These are phyloP conservation scores for Hirtodrosophila cameraria DNA, from an alignment of 2,888 invertebrate genomes.

Conservation along the genomic window DNA sequence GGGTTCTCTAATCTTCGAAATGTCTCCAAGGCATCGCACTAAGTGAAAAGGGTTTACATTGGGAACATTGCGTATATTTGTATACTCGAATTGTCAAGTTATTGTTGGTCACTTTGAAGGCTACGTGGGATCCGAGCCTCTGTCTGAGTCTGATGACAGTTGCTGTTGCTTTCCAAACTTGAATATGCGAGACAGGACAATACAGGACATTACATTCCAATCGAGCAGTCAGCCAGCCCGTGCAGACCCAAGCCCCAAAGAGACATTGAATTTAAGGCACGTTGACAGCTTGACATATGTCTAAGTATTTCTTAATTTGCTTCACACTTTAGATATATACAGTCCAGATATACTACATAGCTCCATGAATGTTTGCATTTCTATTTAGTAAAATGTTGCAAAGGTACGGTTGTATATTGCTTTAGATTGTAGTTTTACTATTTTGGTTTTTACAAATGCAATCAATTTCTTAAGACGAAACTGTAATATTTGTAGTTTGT, in stretches of 20 bases:
- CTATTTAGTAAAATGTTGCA: no score
- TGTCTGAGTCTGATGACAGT: conserved; percentile 11
- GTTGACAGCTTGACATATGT: conserved; percentile 65
- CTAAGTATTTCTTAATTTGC: conserved; percentile 35
- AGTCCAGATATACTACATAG: no score
- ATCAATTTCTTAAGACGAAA: no score
- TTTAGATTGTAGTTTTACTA: no score
- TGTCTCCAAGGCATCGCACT: conserved; percentile 29
- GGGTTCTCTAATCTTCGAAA: conserved; percentile 37
- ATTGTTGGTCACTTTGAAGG: conserved; percentile 45
- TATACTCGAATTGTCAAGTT: conserved; percentile 17
- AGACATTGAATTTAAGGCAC: conserved; percentile 61
- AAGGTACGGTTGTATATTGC: no score
- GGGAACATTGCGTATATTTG: conserved; percentile 13
- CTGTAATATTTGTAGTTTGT: no score
- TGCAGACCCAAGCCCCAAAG: conserved; percentile 16
- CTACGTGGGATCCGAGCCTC: conserved; percentile 1
- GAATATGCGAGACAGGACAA: conserved; percentile 13
- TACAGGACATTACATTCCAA: conserved; percentile 5
- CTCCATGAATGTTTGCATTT: no score
- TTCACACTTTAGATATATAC: background rate
- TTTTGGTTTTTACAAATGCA: no score
- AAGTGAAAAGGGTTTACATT: conserved; percentile 63
- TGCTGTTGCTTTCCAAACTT: conserved; percentile 21
- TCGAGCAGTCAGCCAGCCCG: background rate